Base-by-base conservation (phyloP, 1,140 invertebrate species). In the Drosophila mojavensis region DNA sequence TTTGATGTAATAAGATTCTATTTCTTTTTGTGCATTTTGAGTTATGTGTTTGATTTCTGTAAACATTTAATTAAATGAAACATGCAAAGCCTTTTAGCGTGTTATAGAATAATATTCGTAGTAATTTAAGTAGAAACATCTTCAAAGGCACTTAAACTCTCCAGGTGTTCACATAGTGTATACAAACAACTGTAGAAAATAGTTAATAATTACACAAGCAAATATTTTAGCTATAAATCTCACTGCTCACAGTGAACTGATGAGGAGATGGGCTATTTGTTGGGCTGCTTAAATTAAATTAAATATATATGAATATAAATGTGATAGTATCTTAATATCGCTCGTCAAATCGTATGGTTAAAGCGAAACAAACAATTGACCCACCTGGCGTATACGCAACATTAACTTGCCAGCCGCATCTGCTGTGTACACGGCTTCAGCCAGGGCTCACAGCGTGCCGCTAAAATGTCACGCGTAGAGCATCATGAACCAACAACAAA, bases 1-100 rank as follows among this genome's bases (percentile, higher is more conserved):
- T 72, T 62, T 63, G 60, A 77, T 50, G 65, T 68, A 78, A 86
- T 86, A 69, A 72, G 78, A 41, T 63, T 45, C 55, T 75, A 64
- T 69, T 56, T 39, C 55, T 70, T 58, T 30, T 24, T 60, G 50
- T 63, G 63, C 48, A 50, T n/a, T 9, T 68, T 58, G 50, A 20
- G 17, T 64, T 28, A 11, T 15, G 30, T 53, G 20, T 45, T 17
- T 11, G 30, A 33, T 48, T n/a, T 58, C 15, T 15, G 54, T 36
- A 43, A 59, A 30, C 56, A 45, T 45, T 45, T 5, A 45, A 58
- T 58, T 28, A 39, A 56, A 30, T 45, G 60, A 58, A 78, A 55
- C 61, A 78, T 24, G 61, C 39, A 56, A 82, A 53, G 53, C 28
- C 43, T 55, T 70, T 82, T 60, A 70, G 33, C 39, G 30, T 17